A percentile compares a stretch with the other conserved stretches of the same genome.
These are phyloP conservation scores for Eidolon dupreanum DNA, from an alignment of 2,797 vertebrate species.

Conservation along the genomic window DNA sequence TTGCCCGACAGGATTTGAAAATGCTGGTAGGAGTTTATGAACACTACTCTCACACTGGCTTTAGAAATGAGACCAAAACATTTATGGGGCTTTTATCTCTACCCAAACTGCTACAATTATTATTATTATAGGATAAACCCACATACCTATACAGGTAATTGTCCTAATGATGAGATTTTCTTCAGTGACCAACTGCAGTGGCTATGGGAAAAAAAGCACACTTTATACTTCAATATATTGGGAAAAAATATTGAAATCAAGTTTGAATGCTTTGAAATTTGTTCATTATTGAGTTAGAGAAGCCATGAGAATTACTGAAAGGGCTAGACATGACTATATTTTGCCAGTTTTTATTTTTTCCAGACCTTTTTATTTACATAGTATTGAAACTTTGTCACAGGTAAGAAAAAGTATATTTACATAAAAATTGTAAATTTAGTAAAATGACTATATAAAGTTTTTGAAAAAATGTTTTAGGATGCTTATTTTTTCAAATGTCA, in stretches of 20 bases:
- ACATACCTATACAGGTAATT: constrained; percentile 90
- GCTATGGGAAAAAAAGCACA: constrained; percentile 93
- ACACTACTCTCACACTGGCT: constrained; percentile 90
- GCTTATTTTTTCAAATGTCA: constrained; percentile 25
- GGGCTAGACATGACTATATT: constrained; percentile 87
- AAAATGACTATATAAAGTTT: background rate
- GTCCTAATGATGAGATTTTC: constrained; percentile 91
- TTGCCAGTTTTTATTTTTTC: constrained; percentile 94
- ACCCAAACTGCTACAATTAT: constrained; percentile 96
- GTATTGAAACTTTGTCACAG: constrained; percentile 91
- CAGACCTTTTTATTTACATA: constrained; percentile 94
- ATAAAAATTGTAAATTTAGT: background rate
- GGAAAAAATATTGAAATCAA: constrained; percentile 91
- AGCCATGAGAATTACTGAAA: constrained; percentile 92
- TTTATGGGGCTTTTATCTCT: constrained; percentile 95
- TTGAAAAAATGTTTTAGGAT: background rate
- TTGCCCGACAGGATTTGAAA: constrained; percentile 93
- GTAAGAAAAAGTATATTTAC: constrained; percentile 82
- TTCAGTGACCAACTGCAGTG: constrained; percentile 93
- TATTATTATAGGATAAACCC: constrained; percentile 92
- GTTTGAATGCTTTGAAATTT: constrained; percentile 91
- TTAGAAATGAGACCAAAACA: constrained; percentile 88
- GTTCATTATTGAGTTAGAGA: constrained; percentile 94
- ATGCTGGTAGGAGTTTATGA: constrained; percentile 90
- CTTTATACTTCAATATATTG: constrained; percentile 94